Conservation (phyloP, 2,888 invertebrate genomes). For the Agrochola litura region DNA sequence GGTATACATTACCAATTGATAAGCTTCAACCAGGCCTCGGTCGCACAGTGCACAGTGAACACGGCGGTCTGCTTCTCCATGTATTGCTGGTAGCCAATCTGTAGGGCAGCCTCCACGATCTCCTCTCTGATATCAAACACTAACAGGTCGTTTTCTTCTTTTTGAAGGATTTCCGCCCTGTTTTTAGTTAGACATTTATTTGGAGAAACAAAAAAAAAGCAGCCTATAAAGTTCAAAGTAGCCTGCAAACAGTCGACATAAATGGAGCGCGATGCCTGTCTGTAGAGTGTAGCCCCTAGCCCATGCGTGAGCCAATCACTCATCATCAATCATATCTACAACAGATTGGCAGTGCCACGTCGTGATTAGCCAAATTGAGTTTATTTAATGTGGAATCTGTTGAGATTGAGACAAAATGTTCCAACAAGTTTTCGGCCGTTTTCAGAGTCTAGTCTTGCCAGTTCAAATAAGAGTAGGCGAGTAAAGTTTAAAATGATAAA, state of each 20-base stretch:
- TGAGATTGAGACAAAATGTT: neutral
- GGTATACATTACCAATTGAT: constrained; percentile 77
- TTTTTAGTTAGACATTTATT: neutral
- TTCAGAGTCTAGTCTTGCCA: neutral
- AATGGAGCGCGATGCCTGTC: neutral
- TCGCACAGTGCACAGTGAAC: constrained; percentile 84
- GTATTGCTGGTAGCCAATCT: constrained; percentile 78
- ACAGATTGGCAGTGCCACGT: neutral
- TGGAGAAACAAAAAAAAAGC: neutral
- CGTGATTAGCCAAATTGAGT: neutral
- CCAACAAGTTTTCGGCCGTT: neutral
- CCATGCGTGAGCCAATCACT: neutral
- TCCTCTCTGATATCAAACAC: constrained; percentile 86
- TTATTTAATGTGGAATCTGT: neutral
- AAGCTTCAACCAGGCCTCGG: constrained; percentile 84
- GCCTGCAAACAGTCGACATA: no score
- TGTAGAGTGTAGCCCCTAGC: neutral
- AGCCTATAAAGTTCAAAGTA: neutral
- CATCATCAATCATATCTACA: neutral
- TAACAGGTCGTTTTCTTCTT: constrained; percentile 84
- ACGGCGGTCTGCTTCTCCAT: constrained; percentile 81
- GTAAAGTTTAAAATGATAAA: neutral
- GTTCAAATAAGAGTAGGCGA: neutral
- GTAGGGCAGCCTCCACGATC: constrained; percentile 80
- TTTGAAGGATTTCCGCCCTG: constrained; percentile 85